Base-by-base conservation (phyloP, 2,888 invertebrate species). In the Sphaerophoria rueppellii region DNA sequence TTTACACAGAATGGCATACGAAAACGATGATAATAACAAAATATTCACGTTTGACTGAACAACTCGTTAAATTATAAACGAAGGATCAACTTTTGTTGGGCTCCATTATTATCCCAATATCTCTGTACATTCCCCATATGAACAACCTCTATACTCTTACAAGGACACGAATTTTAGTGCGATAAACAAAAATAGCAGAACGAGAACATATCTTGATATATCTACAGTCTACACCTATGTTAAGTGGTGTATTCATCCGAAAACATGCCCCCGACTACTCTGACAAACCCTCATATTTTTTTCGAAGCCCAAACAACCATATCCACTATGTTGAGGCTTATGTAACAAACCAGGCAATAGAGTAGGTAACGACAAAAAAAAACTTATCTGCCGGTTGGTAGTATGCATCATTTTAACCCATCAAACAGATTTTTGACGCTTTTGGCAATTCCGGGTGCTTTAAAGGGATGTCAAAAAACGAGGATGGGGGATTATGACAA, bases 201-300 rank as follows among this genome's bases (percentile, higher is more conserved):
- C 69, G 75, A 48, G 82, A 79, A 73, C 57, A 76, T 80, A 67
- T 7, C 24, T 2, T 24, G 2, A 24, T 24, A 24, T 12, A 70
- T 24, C 43, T 40, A 24, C 5, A 70, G 55, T 24, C 43, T 40
- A 24, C 5, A 70, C 55, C 43, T 77, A 77, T 71, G 81, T 70
- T 85, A 77, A 85, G 80, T 85, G 85, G 72, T 76, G 81, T 85
- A 81, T 76, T 76, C 81, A 81, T 81, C 73, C 70, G 73, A 69
- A 81, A 85, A 80, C 80, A 76, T 72, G 37, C 61, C 60, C 61
- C 52, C 55, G 37, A 16, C 37, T 16, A 57, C 40, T 52, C 11
- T 11, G 12, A 40, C 16, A 24, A 52, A 24, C 11, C 52, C 16
- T 24, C 12, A 43, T 24, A 24, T 24, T 24, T 24, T 24, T 24